Evolutionary conservation across 2,113 vertebrate genomes (phyloP), one percentile per base, ranked within the genome.

Genomic region (Bubo blakistoni): DNA sequence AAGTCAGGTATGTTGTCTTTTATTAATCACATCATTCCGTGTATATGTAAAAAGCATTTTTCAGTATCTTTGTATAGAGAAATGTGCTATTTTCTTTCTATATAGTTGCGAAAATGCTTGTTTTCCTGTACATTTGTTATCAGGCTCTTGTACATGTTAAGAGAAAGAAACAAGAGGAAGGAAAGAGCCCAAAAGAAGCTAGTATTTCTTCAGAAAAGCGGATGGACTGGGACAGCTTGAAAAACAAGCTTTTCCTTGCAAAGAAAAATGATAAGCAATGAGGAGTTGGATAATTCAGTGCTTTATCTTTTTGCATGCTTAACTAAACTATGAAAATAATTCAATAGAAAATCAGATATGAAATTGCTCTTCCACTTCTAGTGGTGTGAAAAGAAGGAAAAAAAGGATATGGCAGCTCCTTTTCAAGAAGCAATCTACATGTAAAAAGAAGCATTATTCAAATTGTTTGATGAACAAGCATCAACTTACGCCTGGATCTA

Each of bases 271-370:
- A 63, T 72, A 94, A 93, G 71, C 72, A 87, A 44, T 61, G 34
- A 95, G n/a, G 63, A 89, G 16, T 27, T 92, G 83, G 84, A 32
- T 62, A 91, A 89, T 88, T 88, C 54, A 90, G 6, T 59, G 15
- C 81, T 96, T 88, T 94, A 72, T 94, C 46, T 78, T 91, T 72
- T 88, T 87, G 30, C 21, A 46, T 90, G 14, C n/a, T 81, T 97
- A 89, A 81, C 54, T 55, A 80, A 96, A 88, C 55, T 65, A 92
- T 89, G 73, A 57, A 97, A 94, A 84, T 11, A 94, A 93, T 96
- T 94, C 83, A 93, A 26, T 70, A 94, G 92, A 67, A 97, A 97
- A 96, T 97, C 62, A 93, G 77, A 82, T 82, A 97, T 62, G 82
- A 96, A 96, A 94, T 90, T 94, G 32, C 44, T 83, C 57, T 95